Evolutionary conservation across 1,140 invertebrate genomes (phyloP).

Genomic region (Brachionus rotundiformis): DNA sequence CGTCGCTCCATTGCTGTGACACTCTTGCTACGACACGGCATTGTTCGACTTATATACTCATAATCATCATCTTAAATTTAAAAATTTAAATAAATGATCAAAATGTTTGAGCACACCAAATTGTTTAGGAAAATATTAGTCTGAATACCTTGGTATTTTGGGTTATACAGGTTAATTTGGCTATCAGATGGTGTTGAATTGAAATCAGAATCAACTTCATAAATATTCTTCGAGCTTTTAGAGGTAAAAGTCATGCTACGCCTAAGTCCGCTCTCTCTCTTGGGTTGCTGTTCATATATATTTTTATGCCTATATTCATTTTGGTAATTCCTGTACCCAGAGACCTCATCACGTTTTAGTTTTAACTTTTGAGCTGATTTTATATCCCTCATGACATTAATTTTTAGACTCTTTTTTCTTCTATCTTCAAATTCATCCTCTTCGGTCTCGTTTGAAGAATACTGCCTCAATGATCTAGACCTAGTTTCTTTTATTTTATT

Average conservation of each 20-base stretch:
- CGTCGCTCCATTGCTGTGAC: constrained; percentile 10
- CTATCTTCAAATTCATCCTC: not conserved
- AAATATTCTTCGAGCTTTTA: not conserved
- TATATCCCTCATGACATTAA: constrained; percentile 44
- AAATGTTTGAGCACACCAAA: not conserved
- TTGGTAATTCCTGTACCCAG: not conserved
- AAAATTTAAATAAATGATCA: not conserved
- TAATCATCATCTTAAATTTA: constrained; percentile 22
- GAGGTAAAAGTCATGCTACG: constrained; percentile 15
- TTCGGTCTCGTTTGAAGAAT: constrained; percentile 26
- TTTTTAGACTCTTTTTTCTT: constrained; percentile 23
- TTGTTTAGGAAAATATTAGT: not conserved
- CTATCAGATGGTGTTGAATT: constrained; percentile 38
- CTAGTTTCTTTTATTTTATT: not conserved
- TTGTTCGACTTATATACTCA: not conserved
- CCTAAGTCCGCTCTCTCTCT: not conserved
- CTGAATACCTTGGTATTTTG: constrained; percentile 3
- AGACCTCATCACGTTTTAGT: not conserved
- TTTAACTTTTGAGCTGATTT: constrained; percentile 37
- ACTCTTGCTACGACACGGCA: constrained; percentile 10
- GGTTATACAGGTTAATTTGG: constrained; percentile 8
- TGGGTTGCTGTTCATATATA: not conserved
- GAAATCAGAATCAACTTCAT: not conserved
- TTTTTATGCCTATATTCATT: not conserved
- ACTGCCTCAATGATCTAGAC: not conserved